phyloP scores from a whole-genome alignment of 2,113 vertebrate species.

The Hemichromis elongatus region DNA sequence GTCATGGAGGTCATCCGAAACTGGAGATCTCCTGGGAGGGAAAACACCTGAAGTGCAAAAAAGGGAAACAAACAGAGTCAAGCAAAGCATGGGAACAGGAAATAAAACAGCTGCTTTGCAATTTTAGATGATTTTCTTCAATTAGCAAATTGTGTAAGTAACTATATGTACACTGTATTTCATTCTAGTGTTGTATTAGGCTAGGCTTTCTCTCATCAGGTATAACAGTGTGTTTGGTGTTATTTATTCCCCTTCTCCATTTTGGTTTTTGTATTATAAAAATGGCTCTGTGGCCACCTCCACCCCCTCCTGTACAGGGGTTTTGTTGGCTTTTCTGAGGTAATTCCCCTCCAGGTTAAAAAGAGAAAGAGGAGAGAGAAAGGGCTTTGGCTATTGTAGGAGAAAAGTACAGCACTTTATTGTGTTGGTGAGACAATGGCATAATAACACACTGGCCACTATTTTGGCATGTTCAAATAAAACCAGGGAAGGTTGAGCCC shows the following conservation, averaged over 20 bases:
- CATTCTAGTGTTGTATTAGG: neutral
- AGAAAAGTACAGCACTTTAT: constrained; percentile 79
- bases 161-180: neutral
- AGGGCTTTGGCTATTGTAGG: constrained; percentile 75
- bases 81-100: neutral
- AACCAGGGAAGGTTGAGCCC: constrained; percentile 72
- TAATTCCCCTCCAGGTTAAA: constrained; percentile 71
- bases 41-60: constrained; percentile 84
- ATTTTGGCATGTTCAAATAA: constrained; percentile 79
- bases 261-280: neutral
- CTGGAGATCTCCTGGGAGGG: constrained; percentile 89
- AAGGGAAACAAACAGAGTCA: constrained; percentile 31
- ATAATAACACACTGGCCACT: constrained; percentile 79
- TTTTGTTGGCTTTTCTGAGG: constrained; percentile 67
- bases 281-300: neutral
- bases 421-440: constrained; percentile 78
- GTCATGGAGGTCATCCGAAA: constrained; percentile 89
- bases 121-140: neutral
- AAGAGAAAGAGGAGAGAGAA: constrained; percentile 62
- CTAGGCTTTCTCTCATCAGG: neutral
- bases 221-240: neutral
- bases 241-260: neutral
- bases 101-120: neutral
- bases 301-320: constrained; percentile 8
- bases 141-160: neutral